Evolutionary conservation across 2,797 vertebrate species (phyloP).

Genomic region (Nyctalus aviator): DNA sequence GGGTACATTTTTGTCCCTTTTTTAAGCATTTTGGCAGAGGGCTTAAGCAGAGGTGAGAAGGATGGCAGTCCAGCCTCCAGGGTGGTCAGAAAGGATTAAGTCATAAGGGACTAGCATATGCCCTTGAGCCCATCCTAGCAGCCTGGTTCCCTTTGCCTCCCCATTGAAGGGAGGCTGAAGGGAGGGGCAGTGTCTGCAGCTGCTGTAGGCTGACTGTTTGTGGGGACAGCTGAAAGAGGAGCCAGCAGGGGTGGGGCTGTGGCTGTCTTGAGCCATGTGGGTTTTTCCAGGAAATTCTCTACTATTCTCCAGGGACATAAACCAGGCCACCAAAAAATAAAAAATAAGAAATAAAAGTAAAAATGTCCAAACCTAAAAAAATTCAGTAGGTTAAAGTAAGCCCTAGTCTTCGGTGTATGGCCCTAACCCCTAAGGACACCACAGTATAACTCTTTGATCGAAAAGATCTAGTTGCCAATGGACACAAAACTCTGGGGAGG

Average conservation of each 20-base stretch:
- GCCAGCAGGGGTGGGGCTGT: constrained; percentile 75
- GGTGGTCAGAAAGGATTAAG: constrained; percentile 34
- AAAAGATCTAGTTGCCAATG: background rate
- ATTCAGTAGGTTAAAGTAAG: constrained; percentile 14
- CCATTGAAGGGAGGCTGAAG: constrained; percentile 21
- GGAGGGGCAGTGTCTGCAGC: constrained; percentile 73
- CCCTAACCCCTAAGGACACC: background rate
- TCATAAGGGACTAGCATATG: background rate
- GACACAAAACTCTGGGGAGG: too few species aligned
- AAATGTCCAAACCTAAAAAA: constrained; percentile 68
- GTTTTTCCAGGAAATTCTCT: constrained; percentile 76
- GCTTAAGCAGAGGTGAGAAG: background rate
- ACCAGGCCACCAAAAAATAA: background rate
- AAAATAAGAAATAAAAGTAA: background rate
- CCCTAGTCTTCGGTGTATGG: background rate
- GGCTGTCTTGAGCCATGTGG: constrained; percentile 66
- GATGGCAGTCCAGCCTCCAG: background rate
- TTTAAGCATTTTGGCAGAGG: constrained; percentile 16
- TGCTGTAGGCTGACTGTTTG: constrained; percentile 69
- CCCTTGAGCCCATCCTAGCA: constrained; percentile 10
- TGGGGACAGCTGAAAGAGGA: constrained; percentile 80
- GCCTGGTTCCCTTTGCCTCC: constrained; percentile 14
- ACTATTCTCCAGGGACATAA: constrained; percentile 67
- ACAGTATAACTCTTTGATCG: constrained; percentile 11
- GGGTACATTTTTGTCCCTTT: background rate